These are phyloP conservation scores for Chaetogeoica ovagalla DNA, from an alignment of 2,888 invertebrate genomes.

Conservation along the genomic window DNA sequence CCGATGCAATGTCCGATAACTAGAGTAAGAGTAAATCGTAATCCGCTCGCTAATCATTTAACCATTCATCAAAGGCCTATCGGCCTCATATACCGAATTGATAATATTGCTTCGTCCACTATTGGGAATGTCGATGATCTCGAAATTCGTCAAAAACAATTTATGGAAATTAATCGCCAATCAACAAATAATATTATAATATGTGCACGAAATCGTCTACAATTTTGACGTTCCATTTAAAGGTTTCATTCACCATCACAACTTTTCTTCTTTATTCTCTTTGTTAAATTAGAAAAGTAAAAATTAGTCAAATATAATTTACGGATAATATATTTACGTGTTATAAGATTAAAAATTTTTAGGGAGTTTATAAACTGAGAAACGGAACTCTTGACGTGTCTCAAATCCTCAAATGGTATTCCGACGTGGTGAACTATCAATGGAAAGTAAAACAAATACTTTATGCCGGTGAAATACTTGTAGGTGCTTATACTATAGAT, in stretches of 20 bases:
- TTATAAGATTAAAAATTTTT: too few relatives aligned
- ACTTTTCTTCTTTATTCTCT: not conserved
- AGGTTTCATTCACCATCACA: not conserved
- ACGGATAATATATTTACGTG: too few relatives aligned
- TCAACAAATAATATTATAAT: too few relatives aligned
- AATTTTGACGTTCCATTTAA: too few relatives aligned
- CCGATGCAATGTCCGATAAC: not conserved
- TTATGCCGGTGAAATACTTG: not conserved
- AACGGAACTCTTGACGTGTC: slow-evolving; percentile 5
- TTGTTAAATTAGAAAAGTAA: too few relatives aligned
- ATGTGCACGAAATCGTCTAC: too few relatives aligned
- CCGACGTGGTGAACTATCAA: not conserved
- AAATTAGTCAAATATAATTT: too few relatives aligned
- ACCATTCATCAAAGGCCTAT: not conserved
- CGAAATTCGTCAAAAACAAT: too few relatives aligned
- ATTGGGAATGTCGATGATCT: too few relatives aligned
- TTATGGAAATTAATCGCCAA: too few relatives aligned
- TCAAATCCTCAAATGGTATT: not conserved
- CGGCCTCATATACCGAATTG: not conserved
- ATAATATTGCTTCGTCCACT: too few relatives aligned
- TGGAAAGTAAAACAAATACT: slow-evolving; percentile 9
- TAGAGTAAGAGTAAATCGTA: not conserved
- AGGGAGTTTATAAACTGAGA: not conserved
- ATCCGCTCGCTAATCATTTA: not conserved
- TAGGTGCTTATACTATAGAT: not conserved